Evolutionary conservation across 1,140 invertebrate species (phyloP), one percentile per base, ranked within the genome.

Genomic region (Leptinotarsa defecta): DNA sequence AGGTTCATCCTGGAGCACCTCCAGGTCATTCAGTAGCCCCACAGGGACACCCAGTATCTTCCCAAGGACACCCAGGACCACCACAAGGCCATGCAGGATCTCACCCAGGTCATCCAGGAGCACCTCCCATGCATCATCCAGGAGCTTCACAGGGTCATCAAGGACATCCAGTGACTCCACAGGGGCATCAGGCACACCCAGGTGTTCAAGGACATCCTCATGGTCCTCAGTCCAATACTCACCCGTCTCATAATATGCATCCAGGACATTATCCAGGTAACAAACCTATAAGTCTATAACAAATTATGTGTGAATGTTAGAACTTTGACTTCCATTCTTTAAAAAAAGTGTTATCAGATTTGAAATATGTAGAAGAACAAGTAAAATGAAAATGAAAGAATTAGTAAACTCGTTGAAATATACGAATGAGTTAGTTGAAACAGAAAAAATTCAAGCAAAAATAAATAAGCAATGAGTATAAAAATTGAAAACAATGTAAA

Each of bases 141-240:
- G 74, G 70, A 5, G 87, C 88, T 79, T 84, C 86, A 6, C 87
- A 86, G 67, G 20, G 17, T 65, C 48, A 13, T 4, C 68, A 69
- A 69, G 68, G 68, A 13, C 68, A 70, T 49, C 19, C 71, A 65
- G 48, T 20, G n/a, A 15, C 27, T 43, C 67, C 68, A 15, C 67
- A 57, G 70, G 68, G 74, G 22, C 48, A 74, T 24, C 48, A 48
- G 17, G 15, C 52, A 17, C 52, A 57, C 52, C n/a, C 52, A 17
- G 34, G 34, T 43, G 34, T 11, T 43, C 65, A 68, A 61, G 74
- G 63, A 20, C 49, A 24, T 71, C 71, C 72, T 3, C 48, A 19
- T 15, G n/a, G 15, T 17, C 6, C 52, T 57, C 52, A 57, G 52
- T 19, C 52, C 4, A 57, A 57, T 57, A 15, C 52, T 19, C 52